Evolutionary conservation across 2,113 vertebrate genomes (phyloP).

Genomic region (Callocephalon fimbriatum): DNA sequence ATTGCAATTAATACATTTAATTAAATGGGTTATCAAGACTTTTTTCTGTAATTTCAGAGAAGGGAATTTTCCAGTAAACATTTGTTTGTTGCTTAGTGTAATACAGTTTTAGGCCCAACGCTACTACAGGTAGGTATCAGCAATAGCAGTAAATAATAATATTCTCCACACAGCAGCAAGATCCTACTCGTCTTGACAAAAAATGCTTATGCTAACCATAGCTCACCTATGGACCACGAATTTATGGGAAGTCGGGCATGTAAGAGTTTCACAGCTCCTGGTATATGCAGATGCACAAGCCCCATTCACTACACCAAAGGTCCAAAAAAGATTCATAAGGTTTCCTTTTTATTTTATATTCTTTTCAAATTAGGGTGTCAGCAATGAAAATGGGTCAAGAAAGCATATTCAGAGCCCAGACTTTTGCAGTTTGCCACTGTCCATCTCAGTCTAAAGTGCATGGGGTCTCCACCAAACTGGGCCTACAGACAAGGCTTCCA

Average conservation of each 20-base stretch:
- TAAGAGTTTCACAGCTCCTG: not conserved
- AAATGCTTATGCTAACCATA: not conserved
- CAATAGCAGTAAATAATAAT: not conserved
- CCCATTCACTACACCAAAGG: not conserved
- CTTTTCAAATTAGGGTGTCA: not conserved
- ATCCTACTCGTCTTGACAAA: not conserved
- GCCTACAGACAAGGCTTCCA: not conserved
- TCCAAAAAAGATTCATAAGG: not conserved
- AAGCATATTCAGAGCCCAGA: not conserved
- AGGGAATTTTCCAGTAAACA: not conserved
- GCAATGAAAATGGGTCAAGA: not conserved
- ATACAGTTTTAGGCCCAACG: not conserved
- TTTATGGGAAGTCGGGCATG: not conserved
- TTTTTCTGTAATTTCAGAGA: not conserved
- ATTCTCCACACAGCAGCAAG: not conserved
- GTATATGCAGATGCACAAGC: not conserved
- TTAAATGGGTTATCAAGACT: not conserved
- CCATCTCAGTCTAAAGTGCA: not conserved
- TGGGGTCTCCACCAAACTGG: not conserved
- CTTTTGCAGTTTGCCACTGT: not conserved
- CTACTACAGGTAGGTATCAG: not conserved
- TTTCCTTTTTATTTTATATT: not conserved
- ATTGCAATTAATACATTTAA: not conserved
- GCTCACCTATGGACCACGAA: not conserved
- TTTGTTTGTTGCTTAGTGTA: not conserved